phyloP scores from a whole-genome alignment of 1,140 invertebrate species.

The Drosophila truncata region DNA sequence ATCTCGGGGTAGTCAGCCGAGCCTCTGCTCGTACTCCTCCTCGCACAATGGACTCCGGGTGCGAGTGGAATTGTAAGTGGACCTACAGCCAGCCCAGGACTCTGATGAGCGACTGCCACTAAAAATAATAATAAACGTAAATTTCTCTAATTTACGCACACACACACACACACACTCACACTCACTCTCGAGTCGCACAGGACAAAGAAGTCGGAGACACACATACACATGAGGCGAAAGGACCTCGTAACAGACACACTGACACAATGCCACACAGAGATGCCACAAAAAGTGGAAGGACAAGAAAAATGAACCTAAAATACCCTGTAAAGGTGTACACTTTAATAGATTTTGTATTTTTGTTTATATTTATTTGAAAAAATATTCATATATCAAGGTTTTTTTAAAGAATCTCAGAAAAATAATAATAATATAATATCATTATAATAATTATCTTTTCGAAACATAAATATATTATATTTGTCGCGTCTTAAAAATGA shows the following conservation, averaged over 20 bases:
- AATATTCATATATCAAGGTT: not conserved
- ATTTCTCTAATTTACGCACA: conserved; percentile 79
- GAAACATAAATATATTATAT: no score
- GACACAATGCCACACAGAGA: conserved; percentile 20
- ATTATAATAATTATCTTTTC: no score
- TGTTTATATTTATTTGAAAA: no score
- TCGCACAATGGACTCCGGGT: conserved; percentile 62
- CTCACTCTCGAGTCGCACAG: conserved; percentile 1
- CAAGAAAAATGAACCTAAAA: not conserved
- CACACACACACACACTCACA: conserved; percentile 25
- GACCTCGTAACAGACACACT: conserved; percentile 18
- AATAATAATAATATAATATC: no score
- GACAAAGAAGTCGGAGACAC: conserved; percentile 33
- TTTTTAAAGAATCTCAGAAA: not conserved
- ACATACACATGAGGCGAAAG: conserved; percentile 9
- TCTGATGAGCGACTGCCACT: conserved; percentile 73
- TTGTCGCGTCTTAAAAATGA: no score
- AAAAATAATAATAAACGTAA: conserved; percentile 84
- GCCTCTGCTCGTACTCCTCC: conserved; percentile 10
- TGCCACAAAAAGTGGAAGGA: not conserved
- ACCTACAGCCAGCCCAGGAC: conserved; percentile 26
- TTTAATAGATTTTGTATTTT: not conserved
- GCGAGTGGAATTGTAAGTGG: conserved; percentile 39
- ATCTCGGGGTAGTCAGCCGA: conserved; percentile 8
- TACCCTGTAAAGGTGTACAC: conserved; percentile 18